phyloP scores from a whole-genome alignment of 2,113 vertebrate genomes.

The Nannospalax galili region DNA sequence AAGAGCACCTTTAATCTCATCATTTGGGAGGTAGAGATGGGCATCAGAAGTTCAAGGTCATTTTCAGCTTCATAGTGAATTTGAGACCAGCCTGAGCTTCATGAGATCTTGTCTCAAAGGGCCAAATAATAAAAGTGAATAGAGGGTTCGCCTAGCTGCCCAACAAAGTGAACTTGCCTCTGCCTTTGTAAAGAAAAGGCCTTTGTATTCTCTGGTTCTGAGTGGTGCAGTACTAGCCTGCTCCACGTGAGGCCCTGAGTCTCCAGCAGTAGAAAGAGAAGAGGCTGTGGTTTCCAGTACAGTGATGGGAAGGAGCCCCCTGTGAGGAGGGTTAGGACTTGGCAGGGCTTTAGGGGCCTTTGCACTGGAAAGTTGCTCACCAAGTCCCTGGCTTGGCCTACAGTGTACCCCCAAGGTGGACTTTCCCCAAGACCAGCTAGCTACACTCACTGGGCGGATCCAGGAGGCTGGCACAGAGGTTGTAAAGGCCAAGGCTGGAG shows the following conservation, averaged over 20 bases:
- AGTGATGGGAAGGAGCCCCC: rapidly evolving
- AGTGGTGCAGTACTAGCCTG: not conserved
- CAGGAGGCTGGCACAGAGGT: slow-evolving; percentile 99
- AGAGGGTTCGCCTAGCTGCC: not conserved
- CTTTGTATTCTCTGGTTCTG: not conserved
- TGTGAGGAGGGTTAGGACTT: rapidly evolving
- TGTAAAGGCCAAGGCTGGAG: slow-evolving; percentile 97
- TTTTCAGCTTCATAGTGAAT: not conserved
- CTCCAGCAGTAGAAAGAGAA: no score
- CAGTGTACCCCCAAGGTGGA: slow-evolving; percentile 97
- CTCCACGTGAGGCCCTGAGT: not conserved
- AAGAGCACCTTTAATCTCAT: not conserved
- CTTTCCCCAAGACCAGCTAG: slow-evolving; percentile 93
- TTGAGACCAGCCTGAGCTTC: not conserved
- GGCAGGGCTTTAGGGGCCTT: not conserved
- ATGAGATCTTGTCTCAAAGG: not conserved
- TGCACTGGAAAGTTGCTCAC: not conserved
- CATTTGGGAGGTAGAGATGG: not conserved
- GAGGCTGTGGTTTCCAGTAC: not conserved
- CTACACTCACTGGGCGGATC: slow-evolving; percentile 91
- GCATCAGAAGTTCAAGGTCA: not conserved
- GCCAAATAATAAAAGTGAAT: not conserved
- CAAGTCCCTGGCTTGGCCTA: not conserved
- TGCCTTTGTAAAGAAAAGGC: not conserved
- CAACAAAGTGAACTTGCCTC: not conserved